Evolutionary conservation across 2,113 vertebrate genomes (phyloP).

Genomic region (Natator depressus): DNA sequence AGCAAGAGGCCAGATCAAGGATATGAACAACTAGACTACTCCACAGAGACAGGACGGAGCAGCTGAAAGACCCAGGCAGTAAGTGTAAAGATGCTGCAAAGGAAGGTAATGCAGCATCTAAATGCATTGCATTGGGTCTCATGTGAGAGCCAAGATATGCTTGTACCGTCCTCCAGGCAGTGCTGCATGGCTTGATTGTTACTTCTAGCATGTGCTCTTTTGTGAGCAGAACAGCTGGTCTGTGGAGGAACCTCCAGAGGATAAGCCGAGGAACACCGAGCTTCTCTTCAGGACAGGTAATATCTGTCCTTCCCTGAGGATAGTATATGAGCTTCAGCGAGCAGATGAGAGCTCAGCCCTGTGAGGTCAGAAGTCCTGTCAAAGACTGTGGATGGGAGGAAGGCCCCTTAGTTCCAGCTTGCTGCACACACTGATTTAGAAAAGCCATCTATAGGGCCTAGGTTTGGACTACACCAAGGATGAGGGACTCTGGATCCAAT

Average conservation of each 20-base stretch:
- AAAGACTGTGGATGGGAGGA: neutral
- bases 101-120: neutral
- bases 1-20: neutral
- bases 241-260: neutral
- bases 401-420: neutral
- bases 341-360: neutral
- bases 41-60: neutral
- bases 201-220: neutral
- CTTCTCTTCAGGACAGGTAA: neutral
- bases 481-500: conserved; percentile 11
- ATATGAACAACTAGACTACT: neutral
- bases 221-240: neutral
- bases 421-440: neutral
- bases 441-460: conserved; percentile 30
- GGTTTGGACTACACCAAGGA: neutral
- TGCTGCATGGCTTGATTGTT: neutral
- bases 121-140: accelerated
- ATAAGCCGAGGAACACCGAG: neutral
- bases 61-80: neutral
- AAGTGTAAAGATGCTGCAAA: neutral
- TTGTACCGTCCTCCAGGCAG: neutral
- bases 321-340: neutral
- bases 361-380: neutral
- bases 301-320: neutral
- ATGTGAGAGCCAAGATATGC: neutral